phyloP scores from a whole-genome alignment of 2,797 vertebrate species.

The Oryzias sinensis region DNA sequence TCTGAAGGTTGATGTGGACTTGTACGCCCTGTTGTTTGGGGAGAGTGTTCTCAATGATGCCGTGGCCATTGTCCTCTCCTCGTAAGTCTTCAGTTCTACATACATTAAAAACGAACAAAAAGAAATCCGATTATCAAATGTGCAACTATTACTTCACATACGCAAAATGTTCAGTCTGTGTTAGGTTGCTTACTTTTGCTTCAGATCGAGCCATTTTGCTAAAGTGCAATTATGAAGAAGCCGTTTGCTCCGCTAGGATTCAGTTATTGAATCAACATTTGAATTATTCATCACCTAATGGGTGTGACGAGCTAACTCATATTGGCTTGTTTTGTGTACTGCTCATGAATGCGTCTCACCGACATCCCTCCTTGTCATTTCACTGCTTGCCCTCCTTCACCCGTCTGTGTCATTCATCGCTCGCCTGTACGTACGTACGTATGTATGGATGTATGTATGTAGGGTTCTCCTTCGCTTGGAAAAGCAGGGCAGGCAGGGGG shows the following conservation, averaged over 20 bases:
- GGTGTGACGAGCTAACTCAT: background rate
- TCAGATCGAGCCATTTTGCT: no score
- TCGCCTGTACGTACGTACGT: constrained; percentile 58
- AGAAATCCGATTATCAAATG: background rate
- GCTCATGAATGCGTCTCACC: constrained; percentile 40
- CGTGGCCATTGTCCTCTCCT: constrained; percentile 96
- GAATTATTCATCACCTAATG: background rate
- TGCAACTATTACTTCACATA: background rate
- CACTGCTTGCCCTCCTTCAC: constrained; percentile 61
- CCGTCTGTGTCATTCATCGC: constrained; percentile 52
- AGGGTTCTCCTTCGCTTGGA: constrained; percentile 73
- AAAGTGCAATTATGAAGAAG: no score
- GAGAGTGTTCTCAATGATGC: constrained; percentile 98
- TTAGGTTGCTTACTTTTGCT: no score
- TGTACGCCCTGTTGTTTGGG: constrained; percentile 95
- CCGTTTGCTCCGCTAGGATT: background rate
- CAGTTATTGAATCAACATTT: background rate
- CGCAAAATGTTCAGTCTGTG: no score
- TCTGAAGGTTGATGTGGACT: constrained; percentile 94
- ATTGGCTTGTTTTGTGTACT: constrained; percentile 23
- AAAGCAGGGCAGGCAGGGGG: constrained; percentile 61
- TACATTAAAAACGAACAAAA: background rate
- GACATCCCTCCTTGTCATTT: constrained; percentile 68
- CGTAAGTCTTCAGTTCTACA: constrained; percentile 80
- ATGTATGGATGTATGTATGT: constrained; percentile 32